These are phyloP conservation scores for Gallinago stenura DNA, from an alignment of 2,797 vertebrate species.

Conservation along the genomic window DNA sequence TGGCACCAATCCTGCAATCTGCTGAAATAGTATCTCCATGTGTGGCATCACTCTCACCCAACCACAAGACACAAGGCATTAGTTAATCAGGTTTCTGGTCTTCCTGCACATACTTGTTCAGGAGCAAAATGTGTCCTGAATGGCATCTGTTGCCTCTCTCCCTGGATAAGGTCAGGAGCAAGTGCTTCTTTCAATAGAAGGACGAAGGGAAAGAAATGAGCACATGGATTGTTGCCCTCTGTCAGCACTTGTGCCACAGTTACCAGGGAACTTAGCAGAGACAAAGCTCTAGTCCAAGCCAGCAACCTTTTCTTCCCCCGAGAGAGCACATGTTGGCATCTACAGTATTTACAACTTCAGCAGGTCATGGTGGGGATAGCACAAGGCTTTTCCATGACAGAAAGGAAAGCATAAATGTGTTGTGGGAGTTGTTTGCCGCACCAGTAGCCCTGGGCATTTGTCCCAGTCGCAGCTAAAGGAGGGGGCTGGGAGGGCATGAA, in stretches of 20 bases:
- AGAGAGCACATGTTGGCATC: neutral
- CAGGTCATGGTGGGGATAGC: neutral
- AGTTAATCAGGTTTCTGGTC: neutral
- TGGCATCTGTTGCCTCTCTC: neutral
- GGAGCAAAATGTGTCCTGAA: neutral
- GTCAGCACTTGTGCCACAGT: rapidly evolving
- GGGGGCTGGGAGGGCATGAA: neutral
- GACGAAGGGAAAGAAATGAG: neutral
- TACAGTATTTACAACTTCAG: neutral
- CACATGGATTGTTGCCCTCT: neutral
- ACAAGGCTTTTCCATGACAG: neutral
- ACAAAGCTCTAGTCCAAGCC: neutral
- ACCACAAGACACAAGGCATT: neutral
- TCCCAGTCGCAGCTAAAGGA: neutral
- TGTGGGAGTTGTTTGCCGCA: neutral
- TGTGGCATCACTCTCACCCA: neutral
- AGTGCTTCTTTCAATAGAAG: neutral
- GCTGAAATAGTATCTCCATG: neutral
- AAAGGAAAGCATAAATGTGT: neutral
- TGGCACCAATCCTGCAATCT: neutral
- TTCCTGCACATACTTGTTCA: neutral
- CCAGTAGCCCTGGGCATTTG: neutral
- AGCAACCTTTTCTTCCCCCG: neutral
- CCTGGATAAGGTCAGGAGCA: neutral
- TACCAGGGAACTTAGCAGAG: neutral